Evolutionary conservation across 2,797 vertebrate genomes (phyloP).

Genomic region (Florisuga fusca): DNA sequence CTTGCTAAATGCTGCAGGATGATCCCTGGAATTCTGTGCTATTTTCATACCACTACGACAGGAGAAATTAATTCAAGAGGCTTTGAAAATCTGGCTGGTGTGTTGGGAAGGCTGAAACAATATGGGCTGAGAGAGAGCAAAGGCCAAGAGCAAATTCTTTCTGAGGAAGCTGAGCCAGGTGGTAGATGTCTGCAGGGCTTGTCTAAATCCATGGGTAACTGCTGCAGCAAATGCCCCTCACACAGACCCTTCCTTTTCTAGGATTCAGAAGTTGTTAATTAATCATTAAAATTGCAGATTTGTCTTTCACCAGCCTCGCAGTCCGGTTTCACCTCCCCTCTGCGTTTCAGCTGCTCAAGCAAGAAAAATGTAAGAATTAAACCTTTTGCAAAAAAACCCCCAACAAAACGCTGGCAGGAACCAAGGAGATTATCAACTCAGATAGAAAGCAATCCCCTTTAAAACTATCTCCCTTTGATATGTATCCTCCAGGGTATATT

Average conservation of each 20-base stretch:
- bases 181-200: background rate
- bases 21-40: background rate
- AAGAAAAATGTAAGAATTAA: background rate
- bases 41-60: background rate
- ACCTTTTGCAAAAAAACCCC: background rate
- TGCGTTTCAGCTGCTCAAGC: background rate
- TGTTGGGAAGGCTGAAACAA: background rate
- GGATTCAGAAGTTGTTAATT: background rate
- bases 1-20: background rate
- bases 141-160: slow-evolving; percentile 9
- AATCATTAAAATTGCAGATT: background rate
- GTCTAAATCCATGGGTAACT: background rate
- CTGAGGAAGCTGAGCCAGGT: background rate
- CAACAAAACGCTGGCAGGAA: background rate
- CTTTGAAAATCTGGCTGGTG: background rate
- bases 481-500: background rate
- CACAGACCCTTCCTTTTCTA: background rate
- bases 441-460: background rate
- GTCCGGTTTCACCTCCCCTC: background rate
- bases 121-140: background rate
- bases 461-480: background rate
- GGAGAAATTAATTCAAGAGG: background rate
- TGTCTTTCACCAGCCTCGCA: background rate
- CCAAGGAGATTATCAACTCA: background rate
- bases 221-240: background rate